Base-by-base conservation (phyloP, 1,140 invertebrate species). In the Bombyx mandarina region DNA sequence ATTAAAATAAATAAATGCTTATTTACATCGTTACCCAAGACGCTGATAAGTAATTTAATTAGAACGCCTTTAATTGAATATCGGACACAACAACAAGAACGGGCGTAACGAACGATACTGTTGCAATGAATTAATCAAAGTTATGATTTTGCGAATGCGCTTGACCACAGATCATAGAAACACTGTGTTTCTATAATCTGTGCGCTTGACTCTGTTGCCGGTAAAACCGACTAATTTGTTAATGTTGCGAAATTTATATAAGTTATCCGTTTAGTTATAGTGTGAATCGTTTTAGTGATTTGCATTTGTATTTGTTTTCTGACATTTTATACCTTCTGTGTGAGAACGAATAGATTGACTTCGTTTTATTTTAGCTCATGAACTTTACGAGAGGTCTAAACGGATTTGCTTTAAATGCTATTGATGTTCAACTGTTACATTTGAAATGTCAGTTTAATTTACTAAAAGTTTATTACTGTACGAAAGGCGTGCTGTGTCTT, bases 11-110 rank as follows among this genome's bases (percentile, higher is more conserved):
- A 80, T 77, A 77, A 72, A 61, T 70, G 54, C 60, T 71, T 73
- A 77, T 77, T 75, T 65, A 75, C 66, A 73, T 73, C 67, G 68
- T 75, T 80, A 69, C 71, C 60, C 65, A 67, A 73, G 67, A 59
- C 61, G 56, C 57, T 67, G 73, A 79, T 77, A 75, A 73, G 66
- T 80, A 73, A 81, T 79, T 78, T 71, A 80, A 80, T 84, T 79
- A 79, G 66, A 77, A 67, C 65, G 57, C 43, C 49, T 69, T 75
- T 73, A 72, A 75, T 75, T 75, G 69, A 74, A 75, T 75, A 71
- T 70, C 68, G 66, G 60, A 73, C 63, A 68, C 62, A 71, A 69
- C 67, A 68, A 56, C 62, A 53, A 65, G 62, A 60, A 56, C 56
- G 50, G 55, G 55, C 45, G 26, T 35, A 35, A 35, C 26, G 46